phyloP scores from a whole-genome alignment of 2,797 vertebrate genomes.

The Gouania willdenowi region DNA sequence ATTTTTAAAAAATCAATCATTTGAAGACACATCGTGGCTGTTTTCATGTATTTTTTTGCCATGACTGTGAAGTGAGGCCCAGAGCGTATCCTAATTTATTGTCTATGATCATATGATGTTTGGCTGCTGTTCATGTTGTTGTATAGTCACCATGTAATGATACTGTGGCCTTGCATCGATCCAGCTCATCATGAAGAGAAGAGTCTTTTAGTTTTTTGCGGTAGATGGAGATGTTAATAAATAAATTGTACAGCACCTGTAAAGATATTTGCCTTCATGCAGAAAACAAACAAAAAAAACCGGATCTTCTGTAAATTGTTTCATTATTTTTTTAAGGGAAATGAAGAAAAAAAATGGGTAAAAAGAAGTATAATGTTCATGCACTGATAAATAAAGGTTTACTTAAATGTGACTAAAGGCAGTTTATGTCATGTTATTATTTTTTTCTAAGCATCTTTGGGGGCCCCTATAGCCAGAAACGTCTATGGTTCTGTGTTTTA shows the following conservation, averaged over 20 bases:
- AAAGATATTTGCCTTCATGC: slow-evolving; percentile 90
- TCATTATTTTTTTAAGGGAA: slow-evolving; percentile 99
- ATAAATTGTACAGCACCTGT: slow-evolving; percentile 99
- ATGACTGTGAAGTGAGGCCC: too few species aligned
- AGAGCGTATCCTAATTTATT: too few species aligned
- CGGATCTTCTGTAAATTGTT: slow-evolving; percentile 88
- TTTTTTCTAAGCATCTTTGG: too few species aligned
- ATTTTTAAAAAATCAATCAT: too few species aligned
- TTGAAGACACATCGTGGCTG: too few species aligned
- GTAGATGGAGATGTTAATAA: slow-evolving; percentile 99
- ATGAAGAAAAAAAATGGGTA: slow-evolving; percentile 74
- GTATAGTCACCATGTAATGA: slow-evolving; percentile 67
- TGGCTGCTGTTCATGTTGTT: slow-evolving; percentile 64
- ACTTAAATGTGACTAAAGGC: slow-evolving; percentile 41
- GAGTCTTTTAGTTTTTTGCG: slow-evolving; percentile 72
- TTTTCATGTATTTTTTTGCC: too few species aligned
- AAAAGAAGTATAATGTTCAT: slow-evolving; percentile 79
- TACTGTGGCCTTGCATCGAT: slow-evolving; percentile 91
- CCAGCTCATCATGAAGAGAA: too few species aligned
- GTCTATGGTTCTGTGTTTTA: too few species aligned
- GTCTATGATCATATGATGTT: slow-evolving; percentile 43
- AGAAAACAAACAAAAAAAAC: slow-evolving; percentile 70
- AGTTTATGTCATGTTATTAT: neutral
- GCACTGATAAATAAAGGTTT: slow-evolving; percentile 79
- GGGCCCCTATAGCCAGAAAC: too few species aligned